Percentiles rank a stretch among this genome's conserved stretches.
Conservation (phyloP, 2,888 invertebrate species). For the Cordylochernes scorpioides region DNA sequence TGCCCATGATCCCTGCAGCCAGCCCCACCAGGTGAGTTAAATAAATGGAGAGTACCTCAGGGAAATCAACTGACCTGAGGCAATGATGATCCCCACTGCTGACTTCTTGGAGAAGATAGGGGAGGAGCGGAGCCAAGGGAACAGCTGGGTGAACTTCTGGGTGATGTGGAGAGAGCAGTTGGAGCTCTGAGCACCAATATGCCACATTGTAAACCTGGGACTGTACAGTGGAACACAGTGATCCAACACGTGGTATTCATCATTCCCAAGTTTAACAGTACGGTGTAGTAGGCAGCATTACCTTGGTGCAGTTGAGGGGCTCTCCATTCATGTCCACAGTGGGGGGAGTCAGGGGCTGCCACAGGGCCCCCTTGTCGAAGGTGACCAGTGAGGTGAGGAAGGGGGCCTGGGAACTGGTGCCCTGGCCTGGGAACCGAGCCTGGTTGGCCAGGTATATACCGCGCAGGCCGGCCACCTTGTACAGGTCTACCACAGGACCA, state of each 20-base stretch:
- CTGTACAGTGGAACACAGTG: background rate
- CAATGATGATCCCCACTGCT: constrained; percentile 63
- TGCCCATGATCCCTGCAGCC: constrained; percentile 32
- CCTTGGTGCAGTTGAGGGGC: constrained; percentile 32
- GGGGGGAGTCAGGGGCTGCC: constrained; percentile 48
- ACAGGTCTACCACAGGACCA: constrained; percentile 58
- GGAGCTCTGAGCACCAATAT: constrained; percentile 13
- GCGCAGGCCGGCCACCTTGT: constrained; percentile 54
- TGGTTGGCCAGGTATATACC: constrained; percentile 72
- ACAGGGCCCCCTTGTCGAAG: constrained; percentile 58
- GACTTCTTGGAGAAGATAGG: constrained; percentile 60
- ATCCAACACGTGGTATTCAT: too few species aligned
- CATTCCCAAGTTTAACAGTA: too few species aligned
- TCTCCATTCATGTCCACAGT: constrained; percentile 37
- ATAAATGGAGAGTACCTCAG: too few species aligned
- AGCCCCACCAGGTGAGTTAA: too few species aligned
- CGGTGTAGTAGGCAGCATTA: background rate
- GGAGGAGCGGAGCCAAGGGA: constrained; percentile 47
- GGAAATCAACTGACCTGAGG: constrained; percentile 32
- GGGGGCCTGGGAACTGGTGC: constrained; percentile 24
- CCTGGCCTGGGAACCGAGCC: constrained; percentile 27
- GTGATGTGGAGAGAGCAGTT: constrained; percentile 56
- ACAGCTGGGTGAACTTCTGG: constrained; percentile 54
- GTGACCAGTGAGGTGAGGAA: constrained; percentile 44
- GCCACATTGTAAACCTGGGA: background rate